These are phyloP conservation scores for Dinomys branickii DNA, from an alignment of 2,113 vertebrate genomes.

Conservation along the genomic window DNA sequence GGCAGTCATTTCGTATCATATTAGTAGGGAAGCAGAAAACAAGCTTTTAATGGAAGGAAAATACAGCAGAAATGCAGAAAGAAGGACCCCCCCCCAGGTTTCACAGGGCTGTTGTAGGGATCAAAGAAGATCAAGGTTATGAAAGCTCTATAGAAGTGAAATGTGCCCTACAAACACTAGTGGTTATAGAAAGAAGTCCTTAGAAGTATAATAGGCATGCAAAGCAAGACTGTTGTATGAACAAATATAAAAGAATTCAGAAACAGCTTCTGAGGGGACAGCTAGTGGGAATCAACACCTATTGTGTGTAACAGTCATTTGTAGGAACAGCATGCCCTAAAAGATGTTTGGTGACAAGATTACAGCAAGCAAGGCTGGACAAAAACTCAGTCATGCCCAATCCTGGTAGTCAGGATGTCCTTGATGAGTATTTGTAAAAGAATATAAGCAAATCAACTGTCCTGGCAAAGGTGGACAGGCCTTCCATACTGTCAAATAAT, in stretches of 20 bases:
- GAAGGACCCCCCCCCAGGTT: neutral
- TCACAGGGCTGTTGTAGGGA: neutral
- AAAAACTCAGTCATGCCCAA: neutral
- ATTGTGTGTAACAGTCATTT: neutral
- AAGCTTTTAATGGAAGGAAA: conserved; percentile 24
- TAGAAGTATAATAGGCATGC: neutral
- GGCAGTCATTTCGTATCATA: neutral
- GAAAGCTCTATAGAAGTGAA: neutral
- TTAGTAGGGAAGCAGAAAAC: neutral
- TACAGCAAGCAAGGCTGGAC: neutral
- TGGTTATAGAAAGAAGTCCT: neutral
- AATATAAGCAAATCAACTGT: neutral
- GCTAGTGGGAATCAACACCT: neutral
- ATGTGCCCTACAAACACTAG: neutral
- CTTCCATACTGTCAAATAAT: neutral
- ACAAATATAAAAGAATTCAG: neutral
- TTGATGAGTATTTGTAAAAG: neutral
- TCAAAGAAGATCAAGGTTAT: neutral
- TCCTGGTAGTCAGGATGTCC: neutral
- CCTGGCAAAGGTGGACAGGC: neutral
- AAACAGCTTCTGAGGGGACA: neutral
- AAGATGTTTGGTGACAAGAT: neutral
- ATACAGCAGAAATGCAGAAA: neutral
- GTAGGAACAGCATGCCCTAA: neutral
- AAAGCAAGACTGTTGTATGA: neutral